Evolutionary conservation across 2,113 vertebrate genomes (phyloP), one percentile per base, ranked within the genome.

Genomic region (Climacteris rufus): DNA sequence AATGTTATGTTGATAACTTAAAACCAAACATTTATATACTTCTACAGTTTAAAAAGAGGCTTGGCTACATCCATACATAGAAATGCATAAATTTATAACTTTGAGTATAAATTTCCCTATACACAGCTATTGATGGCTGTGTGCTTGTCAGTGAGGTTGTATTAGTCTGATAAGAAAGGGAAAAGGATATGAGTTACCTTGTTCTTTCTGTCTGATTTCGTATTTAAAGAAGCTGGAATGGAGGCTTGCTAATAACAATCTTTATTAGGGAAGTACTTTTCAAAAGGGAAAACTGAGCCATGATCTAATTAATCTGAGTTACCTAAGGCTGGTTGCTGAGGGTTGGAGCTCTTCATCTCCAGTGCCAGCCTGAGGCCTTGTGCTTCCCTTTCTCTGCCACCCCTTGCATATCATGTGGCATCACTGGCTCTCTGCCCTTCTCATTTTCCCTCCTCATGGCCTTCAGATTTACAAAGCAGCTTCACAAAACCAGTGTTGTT

Each of bases 11-110:
- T 89, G 75, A 6, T 69, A 80, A 81, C 89, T 92, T 71, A 42
- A 82, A 94, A 22, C 50, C 35, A 79, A 97, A 63, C 27, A 24
- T 80, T 90, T 91, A 54, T 83, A 59, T 87, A 81, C 35, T 93
- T 85, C n/a, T 57, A 24, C 5, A 9, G 35, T 87, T 87, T 87
- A 59, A 86, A 88, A 49, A 0, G 7, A 54, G 33, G 9, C 37
- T 85, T 79, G 45, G 75, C 84, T 77, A 54, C 37, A 63, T 69
- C 54, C 40, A 28, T 76, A 28, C 7, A 18, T 8, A 84, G 39
- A 81, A 87, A 81, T 74, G 33, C 23, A 10, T 31, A 27, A 9
- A 14, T 39, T 72, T 50, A 30, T 53, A 52, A 35, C 21, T 31
- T 15, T 44, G 42, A 88, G 63, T 88, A 50, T 45, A 33, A 52